phyloP scores from a whole-genome alignment of 2,888 invertebrate genomes.

The Phalangium opilio region DNA sequence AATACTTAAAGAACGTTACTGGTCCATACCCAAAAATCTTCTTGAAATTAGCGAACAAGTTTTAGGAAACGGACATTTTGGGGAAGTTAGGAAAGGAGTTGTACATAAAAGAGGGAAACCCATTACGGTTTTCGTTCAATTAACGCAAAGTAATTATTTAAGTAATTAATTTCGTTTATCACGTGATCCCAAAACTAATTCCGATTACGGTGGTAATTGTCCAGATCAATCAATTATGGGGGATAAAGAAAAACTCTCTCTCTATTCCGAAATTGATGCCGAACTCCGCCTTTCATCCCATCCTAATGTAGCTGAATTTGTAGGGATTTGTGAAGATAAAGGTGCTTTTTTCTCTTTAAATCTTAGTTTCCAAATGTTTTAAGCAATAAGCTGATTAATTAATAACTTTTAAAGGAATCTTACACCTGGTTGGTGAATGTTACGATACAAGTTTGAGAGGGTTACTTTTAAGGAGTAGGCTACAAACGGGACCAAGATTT shows the following conservation, averaged over 20 bases:
- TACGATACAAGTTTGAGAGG: constrained; percentile 51
- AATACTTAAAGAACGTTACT: constrained; percentile 55
- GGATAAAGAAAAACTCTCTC: constrained; percentile 17
- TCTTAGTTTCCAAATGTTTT: too few species aligned
- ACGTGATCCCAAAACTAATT: constrained; percentile 1
- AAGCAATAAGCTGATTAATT: background rate
- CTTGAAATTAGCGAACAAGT: constrained; percentile 52
- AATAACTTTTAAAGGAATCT: constrained; percentile 36
- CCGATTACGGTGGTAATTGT: constrained; percentile 1
- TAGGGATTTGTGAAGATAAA: constrained; percentile 62
- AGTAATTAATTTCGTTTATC: background rate
- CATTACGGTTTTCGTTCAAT: constrained; percentile 45
- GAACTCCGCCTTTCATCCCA: constrained; percentile 52
- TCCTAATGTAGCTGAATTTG: constrained; percentile 52
- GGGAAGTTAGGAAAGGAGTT: constrained; percentile 54
- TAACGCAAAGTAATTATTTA: constrained; percentile 33
- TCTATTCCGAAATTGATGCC: constrained; percentile 51
- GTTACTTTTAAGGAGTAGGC: constrained; percentile 26
- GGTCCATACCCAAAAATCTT: constrained; percentile 53
- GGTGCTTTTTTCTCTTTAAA: too few species aligned
- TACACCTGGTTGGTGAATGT: constrained; percentile 57
- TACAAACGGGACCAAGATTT: constrained; percentile 11
- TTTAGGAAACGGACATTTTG: constrained; percentile 58
- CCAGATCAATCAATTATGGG: constrained; percentile 15
- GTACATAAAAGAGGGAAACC: constrained; percentile 45